A percentile compares a stretch with the other conserved stretches of the same genome.
Evolutionary conservation across 2,888 invertebrate species (phyloP).

Genomic region (Apotomis capreana): DNA sequence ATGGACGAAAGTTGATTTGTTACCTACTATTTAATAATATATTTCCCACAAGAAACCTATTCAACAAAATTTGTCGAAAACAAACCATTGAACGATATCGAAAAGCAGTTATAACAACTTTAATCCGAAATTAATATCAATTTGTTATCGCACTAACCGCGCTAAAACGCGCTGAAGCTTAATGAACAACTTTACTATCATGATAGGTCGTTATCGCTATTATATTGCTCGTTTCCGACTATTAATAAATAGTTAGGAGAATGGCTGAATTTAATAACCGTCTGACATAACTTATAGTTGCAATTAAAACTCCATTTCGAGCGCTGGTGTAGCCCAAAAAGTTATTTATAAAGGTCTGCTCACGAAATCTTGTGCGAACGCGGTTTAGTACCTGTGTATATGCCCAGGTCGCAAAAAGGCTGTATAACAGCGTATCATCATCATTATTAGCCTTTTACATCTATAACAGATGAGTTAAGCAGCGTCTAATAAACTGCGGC

Average conservation of each 20-base stretch:
- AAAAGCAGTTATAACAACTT: not conserved
- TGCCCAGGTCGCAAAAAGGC: too few relatives aligned
- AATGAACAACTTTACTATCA: not conserved
- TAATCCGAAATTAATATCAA: not conserved
- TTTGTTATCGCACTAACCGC: not conserved
- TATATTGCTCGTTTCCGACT: not conserved
- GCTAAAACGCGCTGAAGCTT: not conserved
- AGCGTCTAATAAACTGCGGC: too few relatives aligned
- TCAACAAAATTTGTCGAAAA: too few relatives aligned
- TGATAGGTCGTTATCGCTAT: not conserved
- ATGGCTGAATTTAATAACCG: constrained; percentile 24
- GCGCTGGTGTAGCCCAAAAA: constrained; percentile 22
- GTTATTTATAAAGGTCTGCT: constrained; percentile 25
- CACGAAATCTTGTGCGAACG: too few relatives aligned
- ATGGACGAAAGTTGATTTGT: too few relatives aligned
- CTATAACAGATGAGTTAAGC: too few relatives aligned
- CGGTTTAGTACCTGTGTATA: too few relatives aligned
- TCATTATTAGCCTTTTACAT: too few relatives aligned
- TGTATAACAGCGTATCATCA: too few relatives aligned
- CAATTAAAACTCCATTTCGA: constrained; percentile 33
- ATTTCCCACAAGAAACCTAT: too few relatives aligned
- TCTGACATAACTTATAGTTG: constrained; percentile 27
- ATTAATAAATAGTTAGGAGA: constrained; percentile 10
- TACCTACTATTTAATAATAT: too few relatives aligned
- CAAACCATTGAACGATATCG: too few relatives aligned